Conservation (phyloP, 2,113 vertebrate species). For the Piprites chloris region DNA sequence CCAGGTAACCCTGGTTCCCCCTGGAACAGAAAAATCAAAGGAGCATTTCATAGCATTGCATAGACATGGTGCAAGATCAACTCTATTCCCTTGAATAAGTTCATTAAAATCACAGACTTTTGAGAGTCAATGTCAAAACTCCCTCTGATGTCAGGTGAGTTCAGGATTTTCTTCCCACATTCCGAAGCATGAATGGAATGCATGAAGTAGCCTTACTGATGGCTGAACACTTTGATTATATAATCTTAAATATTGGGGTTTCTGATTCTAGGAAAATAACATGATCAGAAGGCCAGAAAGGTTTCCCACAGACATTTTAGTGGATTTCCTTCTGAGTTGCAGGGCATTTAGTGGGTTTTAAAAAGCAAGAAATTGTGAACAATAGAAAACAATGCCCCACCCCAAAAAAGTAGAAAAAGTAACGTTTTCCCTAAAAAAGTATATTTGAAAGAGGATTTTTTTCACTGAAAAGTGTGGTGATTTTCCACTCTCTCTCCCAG, state of each 20-base stretch:
- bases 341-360: background rate
- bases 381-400: background rate
- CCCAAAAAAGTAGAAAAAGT: background rate
- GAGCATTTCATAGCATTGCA: background rate
- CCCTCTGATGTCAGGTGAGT: background rate
- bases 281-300: background rate
- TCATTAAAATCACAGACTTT: background rate
- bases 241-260: background rate
- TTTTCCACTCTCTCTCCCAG: background rate
- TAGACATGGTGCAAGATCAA: background rate
- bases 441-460: background rate
- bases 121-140: background rate
- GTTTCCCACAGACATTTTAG: background rate
- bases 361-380: background rate
- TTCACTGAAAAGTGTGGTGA: background rate
- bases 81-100: background rate
- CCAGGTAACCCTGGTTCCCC: conserved; percentile 84
- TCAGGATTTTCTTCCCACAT: background rate
- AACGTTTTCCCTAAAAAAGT: background rate
- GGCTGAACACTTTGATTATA: background rate
- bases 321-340: background rate
- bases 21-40: conserved; percentile 53
- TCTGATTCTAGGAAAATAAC: background rate
- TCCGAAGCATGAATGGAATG: background rate
- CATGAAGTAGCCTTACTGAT: background rate